Conservation (phyloP, 2,888 invertebrate species). For the Lasioglossum villosulum region DNA sequence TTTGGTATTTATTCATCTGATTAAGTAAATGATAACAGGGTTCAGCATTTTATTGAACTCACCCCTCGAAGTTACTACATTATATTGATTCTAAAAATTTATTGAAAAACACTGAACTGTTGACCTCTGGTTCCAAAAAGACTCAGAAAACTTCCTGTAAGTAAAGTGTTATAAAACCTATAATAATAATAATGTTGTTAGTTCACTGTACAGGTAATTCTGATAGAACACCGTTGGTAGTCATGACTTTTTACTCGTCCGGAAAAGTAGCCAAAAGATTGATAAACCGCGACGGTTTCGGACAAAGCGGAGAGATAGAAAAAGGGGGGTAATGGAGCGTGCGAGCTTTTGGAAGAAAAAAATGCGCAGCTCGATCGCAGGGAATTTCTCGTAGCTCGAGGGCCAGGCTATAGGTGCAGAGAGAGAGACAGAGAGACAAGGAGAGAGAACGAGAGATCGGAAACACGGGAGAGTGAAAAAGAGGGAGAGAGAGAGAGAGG, state of each 20-base stretch:
- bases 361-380: slow-evolving; percentile 30
- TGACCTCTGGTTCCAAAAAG: background rate
- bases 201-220: background rate
- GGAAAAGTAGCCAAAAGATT: slow-evolving; percentile 2
- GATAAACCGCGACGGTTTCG: background rate
- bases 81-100: background rate
- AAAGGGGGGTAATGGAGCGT: background rate
- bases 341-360: slow-evolving; percentile 27
- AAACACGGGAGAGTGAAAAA: background rate
- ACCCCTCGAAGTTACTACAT: background rate
- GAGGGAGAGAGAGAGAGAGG: background rate
- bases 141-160: too few species aligned
- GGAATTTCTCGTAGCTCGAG: slow-evolving; percentile 64
- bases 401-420: slow-evolving; percentile 28
- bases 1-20: background rate
- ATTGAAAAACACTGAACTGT: background rate
- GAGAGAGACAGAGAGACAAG: background rate
- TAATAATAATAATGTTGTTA: background rate
- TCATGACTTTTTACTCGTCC: background rate
- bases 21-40: background rate
- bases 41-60: background rate
- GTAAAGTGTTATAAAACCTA: background rate
- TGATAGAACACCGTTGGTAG: background rate
- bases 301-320: background rate
- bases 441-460: background rate